A percentile compares a stretch with the other conserved stretches of the same genome.
These are phyloP conservation scores for Rhinophrynus dorsalis DNA, from an alignment of 2,797 vertebrate species.

Conservation along the genomic window DNA sequence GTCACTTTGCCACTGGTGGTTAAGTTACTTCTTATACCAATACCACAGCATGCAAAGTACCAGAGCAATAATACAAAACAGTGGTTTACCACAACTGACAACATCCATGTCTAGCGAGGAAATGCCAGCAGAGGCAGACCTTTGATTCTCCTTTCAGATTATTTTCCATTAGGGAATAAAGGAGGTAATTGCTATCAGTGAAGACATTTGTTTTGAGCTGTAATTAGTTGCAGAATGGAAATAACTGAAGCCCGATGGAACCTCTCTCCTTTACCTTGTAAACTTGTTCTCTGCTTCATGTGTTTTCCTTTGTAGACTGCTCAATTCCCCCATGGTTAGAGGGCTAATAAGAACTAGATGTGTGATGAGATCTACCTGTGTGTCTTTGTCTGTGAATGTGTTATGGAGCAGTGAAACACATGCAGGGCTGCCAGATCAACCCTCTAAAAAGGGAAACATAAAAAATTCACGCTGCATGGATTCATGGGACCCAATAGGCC, in stretches of 20 bases:
- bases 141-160: slow-evolving; percentile 42
- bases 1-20: slow-evolving; percentile 18
- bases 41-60: slow-evolving; percentile 28
- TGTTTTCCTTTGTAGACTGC: neutral
- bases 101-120: slow-evolving; percentile 30
- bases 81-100: slow-evolving; percentile 47
- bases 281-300: slow-evolving; percentile 20
- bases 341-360: slow-evolving; percentile 28
- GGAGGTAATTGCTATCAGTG: slow-evolving; percentile 47
- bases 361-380: slow-evolving; percentile 31
- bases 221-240: slow-evolving; percentile 37
- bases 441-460: too few species aligned
- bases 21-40: slow-evolving; percentile 32
- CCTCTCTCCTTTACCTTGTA: slow-evolving; percentile 30
- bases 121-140: slow-evolving; percentile 32
- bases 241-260: slow-evolving; percentile 24
- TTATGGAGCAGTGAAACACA: neutral
- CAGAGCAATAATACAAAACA: slow-evolving; percentile 29
- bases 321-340: neutral
- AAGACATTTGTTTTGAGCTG: slow-evolving; percentile 35
- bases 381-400: neutral
- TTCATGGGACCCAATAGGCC: too few species aligned
- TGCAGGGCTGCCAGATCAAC: too few species aligned
- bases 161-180: slow-evolving; percentile 49
- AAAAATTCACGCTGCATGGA: too few species aligned